Conservation (phyloP, 2,113 vertebrate genomes). For the Alces alces region DNA sequence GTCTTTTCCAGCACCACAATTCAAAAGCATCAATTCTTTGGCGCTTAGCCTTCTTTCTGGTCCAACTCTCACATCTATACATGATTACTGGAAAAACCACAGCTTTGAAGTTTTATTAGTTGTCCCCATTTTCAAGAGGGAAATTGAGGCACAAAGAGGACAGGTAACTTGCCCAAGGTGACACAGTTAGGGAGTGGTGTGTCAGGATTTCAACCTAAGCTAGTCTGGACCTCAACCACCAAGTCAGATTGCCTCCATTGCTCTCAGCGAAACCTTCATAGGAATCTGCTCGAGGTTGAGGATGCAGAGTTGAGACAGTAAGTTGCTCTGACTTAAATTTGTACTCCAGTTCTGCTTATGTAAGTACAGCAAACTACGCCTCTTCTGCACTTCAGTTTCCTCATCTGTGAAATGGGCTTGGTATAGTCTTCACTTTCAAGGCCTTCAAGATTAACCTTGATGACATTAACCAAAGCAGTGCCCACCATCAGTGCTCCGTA, state of each 20-base stretch:
- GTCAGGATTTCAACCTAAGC: not conserved
- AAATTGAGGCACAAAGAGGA: not conserved
- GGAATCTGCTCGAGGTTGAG: not conserved
- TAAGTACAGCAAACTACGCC: not conserved
- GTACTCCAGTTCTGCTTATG: not conserved
- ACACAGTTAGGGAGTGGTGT: not conserved
- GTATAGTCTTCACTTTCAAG: not conserved
- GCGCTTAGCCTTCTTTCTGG: accelerated
- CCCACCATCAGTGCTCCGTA: not conserved
- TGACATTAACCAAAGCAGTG: no score
- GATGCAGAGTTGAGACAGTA: not conserved
- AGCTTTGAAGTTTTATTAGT: not conserved
- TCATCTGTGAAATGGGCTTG: not conserved
- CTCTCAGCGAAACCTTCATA: not conserved
- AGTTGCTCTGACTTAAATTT: not conserved
- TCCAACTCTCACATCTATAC: not conserved
- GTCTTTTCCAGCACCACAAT: not conserved
- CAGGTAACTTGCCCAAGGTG: not conserved
- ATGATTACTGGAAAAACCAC: not conserved
- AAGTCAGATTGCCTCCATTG: not conserved
- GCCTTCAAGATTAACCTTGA: not conserved
- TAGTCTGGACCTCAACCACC: not conserved
- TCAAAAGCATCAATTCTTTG: not conserved
- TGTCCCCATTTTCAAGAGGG: not conserved
- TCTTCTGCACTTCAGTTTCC: not conserved